A percentile compares a stretch with the other conserved stretches of the same genome.
Evolutionary conservation across 1,140 invertebrate genomes (phyloP).

Genomic region (Pseudomyrmex gracilis): DNA sequence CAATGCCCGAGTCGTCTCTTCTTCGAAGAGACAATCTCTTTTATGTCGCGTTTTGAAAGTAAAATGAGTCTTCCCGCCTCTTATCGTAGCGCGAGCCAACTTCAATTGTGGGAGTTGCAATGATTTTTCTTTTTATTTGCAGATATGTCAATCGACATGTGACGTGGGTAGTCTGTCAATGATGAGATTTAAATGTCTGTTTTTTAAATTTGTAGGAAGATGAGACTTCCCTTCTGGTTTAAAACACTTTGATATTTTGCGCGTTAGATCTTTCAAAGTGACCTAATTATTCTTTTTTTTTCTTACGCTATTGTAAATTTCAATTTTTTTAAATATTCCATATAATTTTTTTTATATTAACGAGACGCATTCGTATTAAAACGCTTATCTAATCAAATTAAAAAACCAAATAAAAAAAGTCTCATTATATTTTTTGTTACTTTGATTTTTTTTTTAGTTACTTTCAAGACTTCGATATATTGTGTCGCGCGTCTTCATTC

Average conservation of each 20-base stretch:
- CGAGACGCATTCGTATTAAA: too few species aligned
- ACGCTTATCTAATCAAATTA: too few species aligned
- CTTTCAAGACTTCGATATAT: background rate
- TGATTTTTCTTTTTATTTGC: background rate
- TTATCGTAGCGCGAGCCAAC: background rate
- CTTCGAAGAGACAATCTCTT: constrained; percentile 11
- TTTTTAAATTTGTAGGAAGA: too few species aligned
- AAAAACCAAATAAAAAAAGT: background rate
- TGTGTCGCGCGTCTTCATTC: background rate
- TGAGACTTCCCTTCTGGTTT: too few species aligned
- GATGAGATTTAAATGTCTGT: too few species aligned
- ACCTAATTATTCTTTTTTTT: too few species aligned
- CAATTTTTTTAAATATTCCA: too few species aligned
- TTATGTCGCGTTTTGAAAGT: constrained; percentile 19
- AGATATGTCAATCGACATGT: background rate
- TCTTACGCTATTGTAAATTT: too few species aligned
- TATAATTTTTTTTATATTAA: too few species aligned
- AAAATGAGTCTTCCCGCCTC: constrained; percentile 10
- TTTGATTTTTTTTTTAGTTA: background rate
- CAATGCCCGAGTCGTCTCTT: background rate
- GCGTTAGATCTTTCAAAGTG: too few species aligned
- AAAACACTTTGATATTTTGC: too few species aligned
- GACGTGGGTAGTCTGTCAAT: background rate
- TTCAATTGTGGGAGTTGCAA: background rate
- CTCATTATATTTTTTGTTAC: background rate